Percentiles rank a stretch among this genome's conserved stretches.
Evolutionary conservation across 2,113 vertebrate genomes (phyloP).

Genomic region (Mesembrinibis cayennensis): DNA sequence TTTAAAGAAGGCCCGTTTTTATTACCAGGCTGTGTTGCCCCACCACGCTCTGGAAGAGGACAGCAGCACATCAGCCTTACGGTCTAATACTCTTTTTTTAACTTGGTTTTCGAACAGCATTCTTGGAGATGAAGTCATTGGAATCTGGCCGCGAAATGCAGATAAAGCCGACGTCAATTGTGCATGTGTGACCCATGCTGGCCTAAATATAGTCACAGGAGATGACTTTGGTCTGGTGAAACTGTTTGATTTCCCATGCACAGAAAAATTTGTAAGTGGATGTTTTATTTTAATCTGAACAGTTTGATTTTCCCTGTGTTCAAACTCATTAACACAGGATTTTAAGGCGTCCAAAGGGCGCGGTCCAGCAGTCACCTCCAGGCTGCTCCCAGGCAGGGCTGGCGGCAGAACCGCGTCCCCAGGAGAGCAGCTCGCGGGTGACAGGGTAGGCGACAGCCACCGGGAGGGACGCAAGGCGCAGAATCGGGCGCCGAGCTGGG

Average conservation of each 20-base stretch:
- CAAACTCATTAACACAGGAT: rapidly evolving
- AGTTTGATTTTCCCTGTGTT: not conserved
- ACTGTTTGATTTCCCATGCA: conserved; percentile 95
- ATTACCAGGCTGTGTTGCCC: not conserved
- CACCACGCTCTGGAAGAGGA: not conserved
- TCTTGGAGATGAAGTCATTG: conserved; percentile 93
- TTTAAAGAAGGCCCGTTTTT: not conserved
- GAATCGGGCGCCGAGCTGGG: not conserved
- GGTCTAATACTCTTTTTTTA: not conserved
- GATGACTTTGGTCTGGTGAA: conserved; percentile 97
- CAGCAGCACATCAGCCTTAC: rapidly evolving
- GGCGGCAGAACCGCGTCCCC: not conserved
- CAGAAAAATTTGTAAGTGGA: conserved; percentile 91
- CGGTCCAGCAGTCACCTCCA: rapidly evolving
- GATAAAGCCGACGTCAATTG: conserved; percentile 95
- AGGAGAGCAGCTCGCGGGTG: not conserved
- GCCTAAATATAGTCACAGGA: conserved; percentile 89
- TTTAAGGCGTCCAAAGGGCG: rapidly evolving
- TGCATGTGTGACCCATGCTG: conserved; percentile 89
- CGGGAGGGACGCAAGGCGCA: rapidly evolving
- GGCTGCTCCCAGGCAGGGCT: not conserved
- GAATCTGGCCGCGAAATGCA: conserved; percentile 92
- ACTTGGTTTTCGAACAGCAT: conserved; percentile 74
- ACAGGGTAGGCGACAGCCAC: no score
- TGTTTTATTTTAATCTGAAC: not conserved